Percentiles rank a stretch among this genome's conserved stretches.
phyloP scores from a whole-genome alignment of 2,888 invertebrate species.

The Tribolium freemani region DNA sequence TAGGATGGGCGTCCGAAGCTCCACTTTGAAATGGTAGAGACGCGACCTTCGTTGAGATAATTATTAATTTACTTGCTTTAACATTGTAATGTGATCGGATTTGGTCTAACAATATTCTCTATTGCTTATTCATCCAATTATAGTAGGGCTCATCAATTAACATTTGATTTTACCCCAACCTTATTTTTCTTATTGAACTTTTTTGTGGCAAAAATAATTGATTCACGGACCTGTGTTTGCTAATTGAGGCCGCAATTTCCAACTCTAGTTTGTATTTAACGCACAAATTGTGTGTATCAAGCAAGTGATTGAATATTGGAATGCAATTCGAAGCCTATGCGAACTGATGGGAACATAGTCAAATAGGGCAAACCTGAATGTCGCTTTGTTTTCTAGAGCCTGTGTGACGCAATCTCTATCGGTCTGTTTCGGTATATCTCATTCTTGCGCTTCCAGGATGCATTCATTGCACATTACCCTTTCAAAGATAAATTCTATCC shows the following conservation, averaged over 20 bases:
- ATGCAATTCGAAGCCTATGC: constrained; percentile 22
- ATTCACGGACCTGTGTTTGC: too few relatives aligned
- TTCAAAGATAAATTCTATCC: constrained; percentile 23
- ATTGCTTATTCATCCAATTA: not conserved
- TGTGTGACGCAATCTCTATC: constrained; percentile 18
- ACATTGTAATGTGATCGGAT: not conserved
- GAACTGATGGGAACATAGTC: not conserved
- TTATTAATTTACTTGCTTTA: not conserved
- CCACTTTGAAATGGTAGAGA: not conserved
- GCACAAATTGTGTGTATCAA: constrained; percentile 10
- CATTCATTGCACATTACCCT: constrained; percentile 12
- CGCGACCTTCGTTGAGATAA: not conserved
- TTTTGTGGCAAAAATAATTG: too few relatives aligned
- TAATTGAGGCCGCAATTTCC: too few relatives aligned
- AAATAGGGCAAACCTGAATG: constrained; percentile 15
- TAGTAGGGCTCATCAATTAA: too few relatives aligned
- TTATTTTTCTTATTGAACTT: too few relatives aligned
- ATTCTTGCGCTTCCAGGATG: constrained; percentile 3
- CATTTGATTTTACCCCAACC: too few relatives aligned
- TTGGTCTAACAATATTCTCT: not conserved
- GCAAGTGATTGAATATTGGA: constrained; percentile 30
- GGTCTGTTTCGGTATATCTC: constrained; percentile 16
- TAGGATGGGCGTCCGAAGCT: not conserved
- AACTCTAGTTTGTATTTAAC: not conserved
- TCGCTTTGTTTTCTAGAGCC: constrained; percentile 30